phyloP scores from a whole-genome alignment of 2,888 invertebrate genomes.

The Plemyria rubiginata region DNA sequence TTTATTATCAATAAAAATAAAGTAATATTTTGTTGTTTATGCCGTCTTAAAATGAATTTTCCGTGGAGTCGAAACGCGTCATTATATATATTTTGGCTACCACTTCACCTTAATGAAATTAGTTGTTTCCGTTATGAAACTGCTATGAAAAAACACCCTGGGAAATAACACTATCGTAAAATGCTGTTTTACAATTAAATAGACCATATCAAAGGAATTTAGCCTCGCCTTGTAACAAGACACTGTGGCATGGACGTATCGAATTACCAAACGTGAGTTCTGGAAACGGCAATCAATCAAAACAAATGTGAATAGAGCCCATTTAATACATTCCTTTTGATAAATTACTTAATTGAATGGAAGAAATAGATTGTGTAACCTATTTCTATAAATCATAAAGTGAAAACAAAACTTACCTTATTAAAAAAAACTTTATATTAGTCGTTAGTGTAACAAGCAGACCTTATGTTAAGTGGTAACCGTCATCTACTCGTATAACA shows the following conservation, averaged over 20 bases:
- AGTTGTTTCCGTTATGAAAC: background rate
- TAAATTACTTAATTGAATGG: conserved; percentile 18
- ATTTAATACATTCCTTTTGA: conserved; percentile 23
- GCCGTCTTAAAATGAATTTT: too few species aligned
- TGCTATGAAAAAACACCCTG: background rate
- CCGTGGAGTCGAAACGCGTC: too few species aligned
- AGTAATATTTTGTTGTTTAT: too few species aligned
- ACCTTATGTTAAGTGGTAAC: too few species aligned
- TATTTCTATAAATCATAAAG: background rate
- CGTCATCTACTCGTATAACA: too few species aligned
- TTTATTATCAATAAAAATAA: too few species aligned
- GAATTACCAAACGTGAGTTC: conserved; percentile 54
- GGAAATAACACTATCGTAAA: conserved; percentile 3
- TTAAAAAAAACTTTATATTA: too few species aligned
- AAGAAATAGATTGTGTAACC: conserved; percentile 3
- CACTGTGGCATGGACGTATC: conserved; percentile 47
- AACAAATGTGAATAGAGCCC: conserved; percentile 19
- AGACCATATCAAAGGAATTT: conserved; percentile 66
- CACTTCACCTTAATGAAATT: too few species aligned
- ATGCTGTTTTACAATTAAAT: conserved; percentile 46
- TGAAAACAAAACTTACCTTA: too few species aligned
- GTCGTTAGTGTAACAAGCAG: too few species aligned
- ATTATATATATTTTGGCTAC: too few species aligned
- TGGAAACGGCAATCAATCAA: conserved; percentile 55
- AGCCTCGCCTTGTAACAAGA: conserved; percentile 62